Percentiles rank a stretch among this genome's conserved stretches.
These are phyloP conservation scores for Zoanthus gigantus DNA, from an alignment of 92 coral and sea anemone genomes.

Conservation along the genomic window DNA sequence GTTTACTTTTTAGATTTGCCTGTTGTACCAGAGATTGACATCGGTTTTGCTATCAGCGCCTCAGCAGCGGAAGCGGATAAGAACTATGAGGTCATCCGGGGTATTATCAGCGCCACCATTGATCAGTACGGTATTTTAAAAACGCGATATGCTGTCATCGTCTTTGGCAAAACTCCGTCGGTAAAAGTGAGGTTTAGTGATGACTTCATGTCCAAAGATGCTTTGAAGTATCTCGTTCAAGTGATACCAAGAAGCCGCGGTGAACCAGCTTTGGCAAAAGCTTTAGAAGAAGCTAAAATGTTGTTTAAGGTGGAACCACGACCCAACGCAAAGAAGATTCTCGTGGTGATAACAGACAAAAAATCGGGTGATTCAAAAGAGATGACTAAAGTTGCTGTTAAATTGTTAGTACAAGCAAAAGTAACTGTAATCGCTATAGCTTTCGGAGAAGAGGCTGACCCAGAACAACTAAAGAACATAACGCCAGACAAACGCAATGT, in stretches of 20 bases:
- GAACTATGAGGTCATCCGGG: constrained; percentile 74
- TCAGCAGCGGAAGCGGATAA: constrained; percentile 71
- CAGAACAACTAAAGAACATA: constrained; percentile 47
- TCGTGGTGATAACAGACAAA: constrained; percentile 54
- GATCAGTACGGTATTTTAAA: constrained; percentile 69
- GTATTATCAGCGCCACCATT: constrained; percentile 69
- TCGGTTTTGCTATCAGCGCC: constrained; percentile 85
- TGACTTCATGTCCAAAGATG: constrained; percentile 7
- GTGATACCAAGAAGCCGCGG: constrained; percentile 52
- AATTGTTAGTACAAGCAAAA: constrained; percentile 29
- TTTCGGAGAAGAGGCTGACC: constrained; percentile 70
- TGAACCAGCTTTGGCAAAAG: constrained; percentile 37
- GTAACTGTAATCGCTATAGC: constrained; percentile 66
- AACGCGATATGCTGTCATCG: constrained; percentile 74
- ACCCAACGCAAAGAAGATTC: constrained; percentile 64
- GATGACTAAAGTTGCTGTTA: constrained; percentile 26
- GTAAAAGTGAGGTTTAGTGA: constrained; percentile 67
- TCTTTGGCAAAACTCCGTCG: constrained; percentile 68
- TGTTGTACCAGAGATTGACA: constrained; percentile 54
- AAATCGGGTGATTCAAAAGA: constrained; percentile 37
- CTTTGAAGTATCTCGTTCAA: constrained; percentile 39
- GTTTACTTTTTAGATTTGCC: constrained; percentile 24
- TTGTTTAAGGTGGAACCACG: constrained; percentile 64
- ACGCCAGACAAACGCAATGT: constrained; percentile 64
- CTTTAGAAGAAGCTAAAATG: constrained; percentile 56